Evolutionary conservation across 2,888 invertebrate genomes (phyloP).

Genomic region (Cabera pusaria): DNA sequence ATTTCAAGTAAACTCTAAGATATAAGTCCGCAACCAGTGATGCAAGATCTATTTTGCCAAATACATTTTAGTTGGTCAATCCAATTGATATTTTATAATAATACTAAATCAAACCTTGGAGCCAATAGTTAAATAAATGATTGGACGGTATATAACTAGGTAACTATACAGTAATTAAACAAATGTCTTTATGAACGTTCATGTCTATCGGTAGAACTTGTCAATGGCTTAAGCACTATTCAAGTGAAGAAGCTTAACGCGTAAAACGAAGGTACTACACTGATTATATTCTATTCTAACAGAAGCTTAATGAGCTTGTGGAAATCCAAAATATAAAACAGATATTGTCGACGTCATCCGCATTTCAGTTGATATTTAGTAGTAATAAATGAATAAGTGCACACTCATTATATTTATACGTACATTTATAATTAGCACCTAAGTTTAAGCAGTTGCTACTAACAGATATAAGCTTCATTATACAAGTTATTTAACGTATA

Average conservation of each 20-base stretch:
- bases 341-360: slow-evolving; percentile 78
- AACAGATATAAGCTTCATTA: slow-evolving; percentile 58
- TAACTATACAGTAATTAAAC: too few relatives aligned
- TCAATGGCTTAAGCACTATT: slow-evolving; percentile 1
- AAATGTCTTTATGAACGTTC: too few relatives aligned
- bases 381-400: slow-evolving; percentile 67
- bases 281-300: slow-evolving; percentile 28
- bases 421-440: slow-evolving; percentile 72
- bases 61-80: too few relatives aligned
- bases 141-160: too few relatives aligned
- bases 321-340: slow-evolving; percentile 48
- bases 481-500: slow-evolving; percentile 65
- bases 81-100: too few relatives aligned
- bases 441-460: slow-evolving; percentile 74
- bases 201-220: too few relatives aligned
- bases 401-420: slow-evolving; percentile 63
- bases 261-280: slow-evolving; percentile 12
- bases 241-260: slow-evolving; percentile 17
- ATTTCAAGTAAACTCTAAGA: too few relatives aligned
- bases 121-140: too few relatives aligned
- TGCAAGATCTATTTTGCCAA: too few relatives aligned
- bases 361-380: slow-evolving; percentile 53
- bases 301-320: slow-evolving; percentile 35
- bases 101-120: too few relatives aligned
- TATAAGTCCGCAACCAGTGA: too few relatives aligned